Conservation (phyloP, 1,140 invertebrate species). For the Leptonema lineaticorne region DNA sequence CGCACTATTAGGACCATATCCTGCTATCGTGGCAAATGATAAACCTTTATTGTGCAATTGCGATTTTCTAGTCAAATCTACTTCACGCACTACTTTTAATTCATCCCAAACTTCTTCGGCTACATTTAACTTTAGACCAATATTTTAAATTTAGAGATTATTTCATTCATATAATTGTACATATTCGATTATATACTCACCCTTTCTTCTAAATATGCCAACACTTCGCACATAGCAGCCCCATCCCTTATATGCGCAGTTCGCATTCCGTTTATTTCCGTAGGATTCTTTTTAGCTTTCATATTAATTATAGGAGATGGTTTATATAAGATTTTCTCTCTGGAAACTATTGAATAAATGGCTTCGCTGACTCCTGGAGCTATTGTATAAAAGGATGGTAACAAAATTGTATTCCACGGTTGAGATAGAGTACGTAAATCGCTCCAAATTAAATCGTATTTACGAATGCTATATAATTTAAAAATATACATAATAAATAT, state of each 20-base stretch:
- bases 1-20: constrained; percentile 84
- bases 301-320: constrained; percentile 77
- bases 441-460: constrained; percentile 69
- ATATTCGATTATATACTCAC: constrained; percentile 45
- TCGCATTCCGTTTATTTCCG: constrained; percentile 86
- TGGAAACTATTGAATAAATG: constrained; percentile 66
- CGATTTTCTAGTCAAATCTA: constrained; percentile 68
- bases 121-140: constrained; percentile 45
- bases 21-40: constrained; percentile 86
- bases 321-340: constrained; percentile 59
- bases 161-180: neutral
- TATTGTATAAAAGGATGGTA: constrained; percentile 71
- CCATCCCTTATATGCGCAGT: constrained; percentile 81
- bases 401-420: constrained; percentile 65
- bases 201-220: constrained; percentile 80
- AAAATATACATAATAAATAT: neutral
- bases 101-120: constrained; percentile 65
- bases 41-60: constrained; percentile 70
- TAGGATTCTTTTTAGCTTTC: constrained; percentile 82
- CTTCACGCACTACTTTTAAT: constrained; percentile 64
- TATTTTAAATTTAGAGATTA: neutral
- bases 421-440: constrained; percentile 68
- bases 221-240: constrained; percentile 88
- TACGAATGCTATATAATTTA: constrained; percentile 60
- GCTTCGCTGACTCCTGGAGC: constrained; percentile 75